Evolutionary conservation across 2,797 vertebrate species (phyloP), one percentile per base, ranked within the genome.

Genomic region (Myiothlypis coronata): DNA sequence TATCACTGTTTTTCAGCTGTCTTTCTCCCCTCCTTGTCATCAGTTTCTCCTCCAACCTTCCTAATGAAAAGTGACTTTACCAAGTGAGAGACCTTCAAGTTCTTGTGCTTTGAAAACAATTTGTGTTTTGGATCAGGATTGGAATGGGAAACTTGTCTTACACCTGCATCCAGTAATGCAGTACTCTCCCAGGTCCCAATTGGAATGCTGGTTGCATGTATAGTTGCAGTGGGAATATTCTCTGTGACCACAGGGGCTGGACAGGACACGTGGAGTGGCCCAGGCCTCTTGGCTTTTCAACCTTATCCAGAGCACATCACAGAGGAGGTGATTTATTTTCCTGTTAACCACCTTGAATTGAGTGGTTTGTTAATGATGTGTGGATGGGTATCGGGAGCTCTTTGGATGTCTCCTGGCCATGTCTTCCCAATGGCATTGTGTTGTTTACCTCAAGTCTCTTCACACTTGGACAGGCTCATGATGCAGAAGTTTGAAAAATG

Each of bases 241-340:
- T 64, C 30, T 4, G 17, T 65, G 57, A 68, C 26, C 64, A 47
- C 8, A 77, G 64, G 11, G 53, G 17, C 50, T 72, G 44, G 53
- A 41, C 20, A 90, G 57, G 43, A 59, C 9, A n/a, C 2, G 3
- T 79, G 30, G 27, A 79, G 56, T 0, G 2, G 78, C 32, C 21
- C 17, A 53, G 59, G 21, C 4, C 20, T 32, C 55, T 91, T 61
- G 39, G 35, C 43, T 92, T 81, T 59, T 32, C 69, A 68, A 59
- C 39, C 50, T 74, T 83, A 57, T 67, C 18, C 70, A 85, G 60
- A 89, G 74, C 26, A 43, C 37, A 17, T 12, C 41, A 43, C 41
- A 43, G 20, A 89, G 30, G 57, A 88, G 37, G 21, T 56, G 50
- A 69, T 87, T 87, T 68, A 64, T 95, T 92, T 91, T 87, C 32